Evolutionary conservation across 2,888 invertebrate genomes (phyloP).

Genomic region (Germaria angustata): DNA sequence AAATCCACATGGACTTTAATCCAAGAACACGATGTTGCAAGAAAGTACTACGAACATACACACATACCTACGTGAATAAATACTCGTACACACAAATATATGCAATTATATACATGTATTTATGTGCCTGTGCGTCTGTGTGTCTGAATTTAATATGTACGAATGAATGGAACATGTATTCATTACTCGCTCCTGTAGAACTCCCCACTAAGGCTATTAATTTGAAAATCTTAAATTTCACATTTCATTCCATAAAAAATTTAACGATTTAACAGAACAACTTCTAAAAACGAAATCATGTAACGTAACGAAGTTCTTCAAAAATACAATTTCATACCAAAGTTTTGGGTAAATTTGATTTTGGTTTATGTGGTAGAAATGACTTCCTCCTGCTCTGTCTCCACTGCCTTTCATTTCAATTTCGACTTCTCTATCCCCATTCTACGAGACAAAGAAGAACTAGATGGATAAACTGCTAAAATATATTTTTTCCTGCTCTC

Average conservation of each 20-base stretch:
- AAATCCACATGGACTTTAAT: background rate
- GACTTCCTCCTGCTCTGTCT: background rate
- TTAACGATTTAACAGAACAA: slow-evolving; percentile 46
- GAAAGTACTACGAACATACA: too few relatives aligned
- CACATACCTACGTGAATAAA: too few relatives aligned
- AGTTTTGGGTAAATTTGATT: slow-evolving; percentile 53
- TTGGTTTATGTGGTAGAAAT: slow-evolving; percentile 45
- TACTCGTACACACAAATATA: too few relatives aligned
- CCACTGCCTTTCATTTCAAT: background rate
- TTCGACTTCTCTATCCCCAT: background rate
- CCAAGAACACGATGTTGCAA: background rate
- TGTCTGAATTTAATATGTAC: too few relatives aligned
- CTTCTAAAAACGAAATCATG: slow-evolving; percentile 11
- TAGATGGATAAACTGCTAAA: background rate
- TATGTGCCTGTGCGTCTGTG: background rate
- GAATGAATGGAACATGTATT: background rate
- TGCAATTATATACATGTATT: background rate
- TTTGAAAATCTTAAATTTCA: slow-evolving; percentile 49
- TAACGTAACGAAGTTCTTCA: background rate
- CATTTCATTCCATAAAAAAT: slow-evolving; percentile 40
- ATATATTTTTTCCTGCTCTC: background rate
- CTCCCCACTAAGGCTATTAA: slow-evolving; percentile 42
- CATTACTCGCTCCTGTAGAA: background rate
- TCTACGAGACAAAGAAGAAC: background rate
- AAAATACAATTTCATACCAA: slow-evolving; percentile 37